These are phyloP conservation scores for Malurus melanocephalus DNA, from an alignment of 2,113 vertebrate species.

Conservation along the genomic window DNA sequence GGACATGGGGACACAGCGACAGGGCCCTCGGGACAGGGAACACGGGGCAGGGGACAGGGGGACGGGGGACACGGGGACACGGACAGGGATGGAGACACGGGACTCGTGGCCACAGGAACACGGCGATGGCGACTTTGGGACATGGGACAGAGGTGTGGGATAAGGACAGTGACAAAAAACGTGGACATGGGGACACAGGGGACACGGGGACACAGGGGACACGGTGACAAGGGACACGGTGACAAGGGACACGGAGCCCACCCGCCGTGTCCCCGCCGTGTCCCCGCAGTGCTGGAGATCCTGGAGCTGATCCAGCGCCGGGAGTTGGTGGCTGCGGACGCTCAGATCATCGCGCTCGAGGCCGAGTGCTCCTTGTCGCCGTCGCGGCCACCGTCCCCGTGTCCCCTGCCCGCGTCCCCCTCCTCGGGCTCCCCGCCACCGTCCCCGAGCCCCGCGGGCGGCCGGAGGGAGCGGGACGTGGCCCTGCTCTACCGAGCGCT, in stretches of 20 bases:
- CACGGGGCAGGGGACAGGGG: neutral
- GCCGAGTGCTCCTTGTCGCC: constrained; percentile 73
- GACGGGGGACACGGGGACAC: too few species aligned
- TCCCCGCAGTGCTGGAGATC: constrained; percentile 60
- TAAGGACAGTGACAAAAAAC: too few species aligned
- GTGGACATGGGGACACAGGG: neutral
- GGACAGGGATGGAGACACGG: neutral
- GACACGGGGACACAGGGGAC: neutral
- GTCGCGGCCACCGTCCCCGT: constrained; percentile 18
- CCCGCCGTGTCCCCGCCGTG: too few species aligned
- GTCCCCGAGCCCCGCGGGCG: neutral
- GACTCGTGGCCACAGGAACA: neutral
- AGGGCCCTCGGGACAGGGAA: too few species aligned
- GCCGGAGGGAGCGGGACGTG: constrained; percentile 85
- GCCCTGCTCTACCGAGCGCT: constrained; percentile 87
- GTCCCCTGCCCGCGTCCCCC: neutral
- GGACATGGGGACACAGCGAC: too few species aligned
- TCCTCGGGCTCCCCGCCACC: neutral
- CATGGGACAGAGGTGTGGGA: neutral
- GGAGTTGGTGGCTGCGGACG: constrained; percentile 83
- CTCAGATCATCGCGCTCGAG: constrained; percentile 89
- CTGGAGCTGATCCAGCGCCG: constrained; percentile 85
- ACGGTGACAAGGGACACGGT: too few species aligned
- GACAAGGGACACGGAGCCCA: neutral
- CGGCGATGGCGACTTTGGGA: neutral